Evolutionary conservation across 1,140 invertebrate species (phyloP).

Genomic region (Sinonovacula constricta): DNA sequence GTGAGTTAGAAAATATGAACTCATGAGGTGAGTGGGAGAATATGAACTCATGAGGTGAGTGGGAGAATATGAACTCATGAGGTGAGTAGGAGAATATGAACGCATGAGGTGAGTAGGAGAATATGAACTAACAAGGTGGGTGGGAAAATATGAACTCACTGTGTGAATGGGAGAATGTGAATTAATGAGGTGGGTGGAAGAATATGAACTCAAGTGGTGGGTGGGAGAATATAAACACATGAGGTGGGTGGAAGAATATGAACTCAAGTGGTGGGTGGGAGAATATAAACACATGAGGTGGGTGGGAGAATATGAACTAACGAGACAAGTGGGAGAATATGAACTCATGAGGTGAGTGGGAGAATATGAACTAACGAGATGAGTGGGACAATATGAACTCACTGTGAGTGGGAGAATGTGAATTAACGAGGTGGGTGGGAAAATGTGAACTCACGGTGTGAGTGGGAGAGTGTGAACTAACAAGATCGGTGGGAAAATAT

Average conservation of each 20-base stretch:
- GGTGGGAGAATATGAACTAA: slow-evolving; percentile 99
- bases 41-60: slow-evolving; percentile 98
- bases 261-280: too few relatives aligned
- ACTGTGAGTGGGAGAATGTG: neutral
- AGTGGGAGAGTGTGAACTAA: neutral
- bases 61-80: neutral
- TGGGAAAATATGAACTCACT: neutral
- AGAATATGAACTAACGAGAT: neutral
- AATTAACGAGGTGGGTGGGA: too few relatives aligned
- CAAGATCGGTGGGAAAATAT: too few relatives aligned
- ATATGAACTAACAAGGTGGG: too few relatives aligned
- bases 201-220: too few relatives aligned
- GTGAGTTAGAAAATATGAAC: too few relatives aligned
- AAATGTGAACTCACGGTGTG: neutral
- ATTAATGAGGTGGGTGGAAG: too few relatives aligned
- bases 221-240: too few relatives aligned
- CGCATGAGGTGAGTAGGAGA: neutral
- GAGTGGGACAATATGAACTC: neutral
- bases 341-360: slow-evolving; percentile 90
- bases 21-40: too few relatives aligned
- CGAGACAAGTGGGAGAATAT: slow-evolving; percentile 86
- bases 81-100: neutral
- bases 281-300: too few relatives aligned
- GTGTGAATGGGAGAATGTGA: neutral
- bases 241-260: too few relatives aligned